A percentile compares a stretch with the other conserved stretches of the same genome.
Evolutionary conservation across 35 echinoderm and acorn worm genomes (phyloP).

Genomic region (Stichopus chloronotus): DNA sequence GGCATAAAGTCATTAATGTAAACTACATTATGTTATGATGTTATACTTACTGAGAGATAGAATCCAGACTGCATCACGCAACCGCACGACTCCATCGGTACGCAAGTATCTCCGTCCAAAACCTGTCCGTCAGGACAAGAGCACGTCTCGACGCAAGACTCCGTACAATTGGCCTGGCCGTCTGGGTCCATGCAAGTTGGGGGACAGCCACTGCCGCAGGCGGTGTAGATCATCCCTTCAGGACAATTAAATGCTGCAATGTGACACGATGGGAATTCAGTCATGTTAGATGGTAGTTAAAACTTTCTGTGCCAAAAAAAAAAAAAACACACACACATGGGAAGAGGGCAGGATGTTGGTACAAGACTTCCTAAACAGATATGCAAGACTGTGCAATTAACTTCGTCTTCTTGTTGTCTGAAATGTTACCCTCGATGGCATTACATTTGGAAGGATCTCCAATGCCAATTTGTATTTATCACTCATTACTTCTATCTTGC

Average conservation of each 20-base stretch:
- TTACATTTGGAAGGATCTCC: too few species aligned
- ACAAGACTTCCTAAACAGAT: neutral
- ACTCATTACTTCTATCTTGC: too few species aligned
- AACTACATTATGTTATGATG: too few species aligned
- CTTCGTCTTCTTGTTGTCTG: neutral
- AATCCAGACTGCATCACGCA: constrained; percentile 23
- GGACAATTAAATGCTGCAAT: constrained; percentile 46
- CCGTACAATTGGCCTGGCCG: neutral
- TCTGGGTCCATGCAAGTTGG: constrained; percentile 31
- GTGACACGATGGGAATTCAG: neutral
- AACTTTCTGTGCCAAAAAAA: neutral
- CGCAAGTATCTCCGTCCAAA: constrained; percentile 53
- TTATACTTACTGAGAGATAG: constrained; percentile 33
- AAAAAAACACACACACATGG: neutral
- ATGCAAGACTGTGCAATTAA: neutral
- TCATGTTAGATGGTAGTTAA: neutral
- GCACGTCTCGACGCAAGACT: constrained; percentile 54
- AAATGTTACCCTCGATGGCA: too few species aligned
- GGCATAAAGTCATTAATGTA: too few species aligned
- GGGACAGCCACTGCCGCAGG: constrained; percentile 52
- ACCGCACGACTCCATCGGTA: constrained; percentile 30
- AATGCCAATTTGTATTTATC: too few species aligned
- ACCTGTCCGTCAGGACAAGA: constrained; percentile 40
- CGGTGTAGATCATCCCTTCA: constrained; percentile 30
- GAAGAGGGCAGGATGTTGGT: neutral